A percentile compares a stretch with the other conserved stretches of the same genome.
Evolutionary conservation across 2,113 vertebrate species (phyloP).

Genomic region (Ictalurus furcatus): DNA sequence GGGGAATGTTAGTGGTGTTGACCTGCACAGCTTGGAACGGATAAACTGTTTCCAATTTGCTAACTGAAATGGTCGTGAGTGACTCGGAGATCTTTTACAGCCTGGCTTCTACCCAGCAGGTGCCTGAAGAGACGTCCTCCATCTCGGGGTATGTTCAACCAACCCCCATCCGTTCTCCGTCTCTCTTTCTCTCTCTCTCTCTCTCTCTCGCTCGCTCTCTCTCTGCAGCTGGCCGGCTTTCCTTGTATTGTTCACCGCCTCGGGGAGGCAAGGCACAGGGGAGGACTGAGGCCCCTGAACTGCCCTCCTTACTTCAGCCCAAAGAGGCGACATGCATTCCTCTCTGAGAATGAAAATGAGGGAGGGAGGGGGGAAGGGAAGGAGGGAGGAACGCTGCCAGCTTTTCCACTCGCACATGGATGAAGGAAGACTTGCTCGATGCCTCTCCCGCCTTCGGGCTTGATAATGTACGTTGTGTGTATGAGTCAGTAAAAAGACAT

Average conservation of each 20-base stretch:
- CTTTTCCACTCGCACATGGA: background rate
- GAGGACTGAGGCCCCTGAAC: constrained; percentile 41
- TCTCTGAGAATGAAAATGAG: constrained; percentile 46
- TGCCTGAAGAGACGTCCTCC: constrained; percentile 60
- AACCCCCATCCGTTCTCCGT: constrained; percentile 59
- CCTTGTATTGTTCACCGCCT: constrained; percentile 67
- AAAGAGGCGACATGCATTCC: constrained; percentile 55
- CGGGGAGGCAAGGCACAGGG: constrained; percentile 59
- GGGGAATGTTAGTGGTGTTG: constrained; percentile 10
- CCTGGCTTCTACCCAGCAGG: constrained; percentile 60
- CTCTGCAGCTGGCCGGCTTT: constrained; percentile 58
- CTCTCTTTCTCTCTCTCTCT: constrained; percentile 23
- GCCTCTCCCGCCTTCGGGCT: background rate
- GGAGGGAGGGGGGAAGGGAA: background rate
- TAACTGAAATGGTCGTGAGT: constrained; percentile 17
- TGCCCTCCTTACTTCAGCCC: constrained; percentile 22
- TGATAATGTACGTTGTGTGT: background rate
- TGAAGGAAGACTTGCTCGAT: background rate
- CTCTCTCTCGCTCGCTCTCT: constrained; percentile 50
- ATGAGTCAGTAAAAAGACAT: background rate
- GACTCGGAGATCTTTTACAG: constrained; percentile 40
- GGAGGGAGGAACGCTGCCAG: background rate
- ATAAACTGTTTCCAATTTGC: constrained; percentile 38
- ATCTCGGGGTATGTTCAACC: constrained; percentile 60
- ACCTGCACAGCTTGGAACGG: background rate